Conservation (phyloP, 1,140 invertebrate species). For the Metaphire vulgaris region DNA sequence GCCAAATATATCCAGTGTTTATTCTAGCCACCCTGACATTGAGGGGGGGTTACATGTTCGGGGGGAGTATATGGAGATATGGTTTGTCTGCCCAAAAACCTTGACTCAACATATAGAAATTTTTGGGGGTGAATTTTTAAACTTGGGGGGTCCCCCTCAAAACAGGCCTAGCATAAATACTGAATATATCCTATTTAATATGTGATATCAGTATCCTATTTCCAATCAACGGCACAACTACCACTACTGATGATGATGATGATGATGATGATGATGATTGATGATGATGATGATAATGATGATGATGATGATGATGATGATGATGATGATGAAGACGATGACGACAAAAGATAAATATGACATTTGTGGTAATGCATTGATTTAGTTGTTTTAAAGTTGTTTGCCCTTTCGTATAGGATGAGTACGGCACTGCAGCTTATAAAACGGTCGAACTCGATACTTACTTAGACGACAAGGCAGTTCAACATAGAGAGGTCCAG, state of each 20-base stretch:
- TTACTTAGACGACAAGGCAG: conserved; percentile 64
- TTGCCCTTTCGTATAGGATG: conserved; percentile 54
- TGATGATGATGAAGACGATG: conserved; percentile 5
- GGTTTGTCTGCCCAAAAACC: too few species aligned
- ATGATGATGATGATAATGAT: conserved; percentile 10
- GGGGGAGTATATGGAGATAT: too few species aligned
- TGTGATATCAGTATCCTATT: too few species aligned
- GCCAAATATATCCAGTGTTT: too few species aligned
- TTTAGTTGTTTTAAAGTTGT: neutral
- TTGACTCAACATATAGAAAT: too few species aligned
- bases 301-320: conserved; percentile 20
- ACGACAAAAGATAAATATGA: conserved; percentile 8
- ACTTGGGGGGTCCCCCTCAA: too few species aligned
- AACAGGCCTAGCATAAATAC: too few species aligned
- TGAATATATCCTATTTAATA: too few species aligned
- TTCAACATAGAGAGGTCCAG: conserved; percentile 76
- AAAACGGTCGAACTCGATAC: conserved; percentile 80
- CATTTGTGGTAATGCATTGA: neutral
- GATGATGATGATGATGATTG: conserved; percentile 5
- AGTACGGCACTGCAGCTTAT: conserved; percentile 71
- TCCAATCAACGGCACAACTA: too few species aligned
- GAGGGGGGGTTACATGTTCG: too few species aligned
- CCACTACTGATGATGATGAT: conserved; percentile 14
- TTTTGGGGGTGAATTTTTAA: too few species aligned
- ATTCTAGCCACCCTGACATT: too few species aligned